phyloP scores from a whole-genome alignment of 1,140 invertebrate genomes.

The Probaryconus sp. region DNA sequence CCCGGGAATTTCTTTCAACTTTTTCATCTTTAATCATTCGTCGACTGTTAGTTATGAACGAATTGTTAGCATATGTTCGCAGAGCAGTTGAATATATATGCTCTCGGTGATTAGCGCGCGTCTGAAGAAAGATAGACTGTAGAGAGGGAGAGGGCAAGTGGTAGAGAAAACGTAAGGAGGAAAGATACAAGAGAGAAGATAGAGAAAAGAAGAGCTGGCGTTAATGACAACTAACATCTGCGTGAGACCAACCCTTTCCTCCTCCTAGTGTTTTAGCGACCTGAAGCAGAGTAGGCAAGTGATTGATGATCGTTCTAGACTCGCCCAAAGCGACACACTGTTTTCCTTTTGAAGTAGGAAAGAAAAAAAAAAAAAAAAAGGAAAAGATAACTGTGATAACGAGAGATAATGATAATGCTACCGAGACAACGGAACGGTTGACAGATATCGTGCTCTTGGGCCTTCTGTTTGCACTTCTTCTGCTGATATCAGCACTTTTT shows the following conservation, averaged over 20 bases:
- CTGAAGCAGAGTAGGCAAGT: conserved; percentile 20
- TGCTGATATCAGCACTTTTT: too few species aligned
- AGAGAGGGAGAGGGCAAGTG: conserved; percentile 15
- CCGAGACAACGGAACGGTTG: conserved; percentile 13
- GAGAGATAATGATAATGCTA: conserved; percentile 10
- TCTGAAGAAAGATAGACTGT: not conserved
- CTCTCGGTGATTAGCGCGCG: conserved; percentile 3
- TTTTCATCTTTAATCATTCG: conserved; percentile 48
- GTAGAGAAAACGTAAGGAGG: conserved; percentile 50
- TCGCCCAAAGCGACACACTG: conserved; percentile 18
- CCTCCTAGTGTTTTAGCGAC: conserved; percentile 25
- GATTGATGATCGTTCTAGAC: conserved; percentile 54
- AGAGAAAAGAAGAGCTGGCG: conserved; percentile 25
- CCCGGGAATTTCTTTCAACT: conserved; percentile 48
- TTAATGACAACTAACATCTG: conserved; percentile 58
- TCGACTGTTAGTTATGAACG: conserved; percentile 46
- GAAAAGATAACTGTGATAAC: conserved; percentile 12
- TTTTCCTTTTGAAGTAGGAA: conserved; percentile 15
- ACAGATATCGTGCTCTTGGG: too few species aligned
- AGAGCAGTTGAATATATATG: too few species aligned
- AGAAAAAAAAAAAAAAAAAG: conserved; percentile 4
- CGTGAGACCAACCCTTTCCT: conserved; percentile 51
- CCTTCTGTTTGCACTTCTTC: too few species aligned
- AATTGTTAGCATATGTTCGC: conserved; percentile 58
- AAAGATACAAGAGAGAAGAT: too few species aligned